Evolutionary conservation across 2,797 vertebrate species (phyloP).

Genomic region (Neosilurus hyrtlii): DNA sequence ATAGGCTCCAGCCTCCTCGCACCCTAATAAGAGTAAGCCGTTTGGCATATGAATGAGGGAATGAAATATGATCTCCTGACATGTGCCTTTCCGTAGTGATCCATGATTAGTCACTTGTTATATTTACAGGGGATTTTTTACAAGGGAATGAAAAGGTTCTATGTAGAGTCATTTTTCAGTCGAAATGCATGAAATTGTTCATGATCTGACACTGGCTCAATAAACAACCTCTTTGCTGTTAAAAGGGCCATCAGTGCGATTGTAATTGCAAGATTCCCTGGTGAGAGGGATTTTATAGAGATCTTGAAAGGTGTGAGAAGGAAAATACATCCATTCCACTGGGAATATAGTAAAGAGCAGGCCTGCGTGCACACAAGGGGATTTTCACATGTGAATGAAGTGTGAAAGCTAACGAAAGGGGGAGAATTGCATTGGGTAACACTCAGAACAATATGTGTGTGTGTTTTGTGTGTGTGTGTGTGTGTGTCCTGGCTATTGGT

Average conservation of each 20-base stretch:
- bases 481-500: constrained; percentile 18
- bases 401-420: constrained; percentile 57
- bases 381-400: constrained; percentile 49
- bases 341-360: constrained; percentile 13
- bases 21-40: no score
- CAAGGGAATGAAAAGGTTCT: background rate
- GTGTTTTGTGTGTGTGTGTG: constrained; percentile 11
- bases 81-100: background rate
- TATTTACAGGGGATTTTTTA: background rate
- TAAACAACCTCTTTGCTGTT: constrained; percentile 1
- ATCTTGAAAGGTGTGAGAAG: constrained; percentile 22
- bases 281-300: constrained; percentile 19
- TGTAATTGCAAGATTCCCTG: constrained; percentile 21
- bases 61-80: no score
- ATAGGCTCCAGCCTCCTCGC: no score
- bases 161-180: background rate
- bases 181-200: background rate
- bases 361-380: background rate
- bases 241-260: constrained; percentile 22
- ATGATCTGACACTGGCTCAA: background rate
- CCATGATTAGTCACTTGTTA: background rate
- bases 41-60: no score
- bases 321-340: constrained; percentile 22
- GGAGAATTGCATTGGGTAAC: constrained; percentile 57
- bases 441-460: constrained; percentile 33